A percentile compares a stretch with the other conserved stretches of the same genome.
Conservation (phyloP, 2,797 vertebrate species). For the Cuculus canorus region DNA sequence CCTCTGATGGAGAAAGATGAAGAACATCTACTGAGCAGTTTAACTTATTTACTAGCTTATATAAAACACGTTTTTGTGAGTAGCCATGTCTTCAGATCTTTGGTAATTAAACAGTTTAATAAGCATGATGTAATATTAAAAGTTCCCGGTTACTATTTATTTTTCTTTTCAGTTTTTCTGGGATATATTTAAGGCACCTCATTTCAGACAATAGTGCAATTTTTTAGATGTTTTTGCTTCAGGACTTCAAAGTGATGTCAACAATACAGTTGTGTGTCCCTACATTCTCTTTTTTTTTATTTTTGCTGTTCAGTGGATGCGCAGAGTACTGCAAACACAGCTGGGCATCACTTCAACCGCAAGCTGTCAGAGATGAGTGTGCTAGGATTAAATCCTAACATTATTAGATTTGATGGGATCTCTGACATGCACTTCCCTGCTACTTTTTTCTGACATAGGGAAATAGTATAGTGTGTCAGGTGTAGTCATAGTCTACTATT, state of each 20-base stretch:
- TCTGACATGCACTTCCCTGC: not conserved
- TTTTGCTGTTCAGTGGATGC: not conserved
- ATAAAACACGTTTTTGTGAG: not conserved
- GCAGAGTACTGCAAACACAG: not conserved
- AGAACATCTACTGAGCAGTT: not conserved
- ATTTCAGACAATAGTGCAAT: not conserved
- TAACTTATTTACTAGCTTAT: not conserved
- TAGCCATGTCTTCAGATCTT: not conserved
- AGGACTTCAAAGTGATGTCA: not conserved
- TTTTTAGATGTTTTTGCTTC: not conserved
- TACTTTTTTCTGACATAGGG: not conserved
- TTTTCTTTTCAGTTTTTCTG: not conserved
- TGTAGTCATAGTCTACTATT: not conserved
- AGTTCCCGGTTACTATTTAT: not conserved
- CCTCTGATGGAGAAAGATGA: not conserved
- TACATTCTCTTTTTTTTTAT: not conserved
- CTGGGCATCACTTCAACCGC: not conserved
- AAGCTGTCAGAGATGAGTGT: not conserved
- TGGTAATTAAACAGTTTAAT: not conserved
- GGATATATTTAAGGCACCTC: not conserved
- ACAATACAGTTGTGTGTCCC: not conserved
- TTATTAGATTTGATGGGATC: not conserved
- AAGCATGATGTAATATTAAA: not conserved
- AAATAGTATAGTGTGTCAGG: not conserved
- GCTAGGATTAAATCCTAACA: not conserved